Base-by-base conservation (phyloP, 2,113 vertebrate species). In the Pavo muticus region DNA sequence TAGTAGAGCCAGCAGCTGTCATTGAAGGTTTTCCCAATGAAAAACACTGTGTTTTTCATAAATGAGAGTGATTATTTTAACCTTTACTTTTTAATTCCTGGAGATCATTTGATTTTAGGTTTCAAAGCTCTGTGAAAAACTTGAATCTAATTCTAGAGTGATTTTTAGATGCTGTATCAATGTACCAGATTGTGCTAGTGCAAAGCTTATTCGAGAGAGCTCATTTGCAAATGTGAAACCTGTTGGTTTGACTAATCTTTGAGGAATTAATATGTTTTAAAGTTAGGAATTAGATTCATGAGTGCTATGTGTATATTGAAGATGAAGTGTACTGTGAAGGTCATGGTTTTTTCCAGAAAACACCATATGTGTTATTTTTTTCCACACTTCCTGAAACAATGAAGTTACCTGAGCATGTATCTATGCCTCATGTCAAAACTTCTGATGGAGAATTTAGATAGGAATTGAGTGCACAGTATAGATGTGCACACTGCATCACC, bases 181-280 rank as follows among this genome's bases (percentile, higher is more conserved):
- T 63, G 5, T 40, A 35, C 54, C 0, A 0, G 39, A 59, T 35
- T 47, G n/a, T 24, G 7, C 7, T 71, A 19, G 18, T 59, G 6
- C 61, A 68, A 25, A 35, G 11, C 29, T 86, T 3, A 0, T 63
- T 84, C 30, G 56, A 50, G 69, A 90, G 35, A 63, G 30, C 40
- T 86, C 50, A 10, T 48, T 91, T 87, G 14, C 24, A 68, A 56
- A 39, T 0, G 1, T 44, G 70, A 68, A 82, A 87, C 52, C 39
- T 79, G 84, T 85, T 56, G 25, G 25, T 94, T 90, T 79, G 48
- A 69, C 32, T 79, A 72, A 75, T 88, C 40, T 56, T 45, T 47
- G 44, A 37, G 71, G 48, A 94, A 88, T 86, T 83, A 76, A 5
- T 30, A 14, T 52, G 59, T 80, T 54, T 72, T 90, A 57, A 91